Evolutionary conservation across 1,140 invertebrate genomes (phyloP).

Genomic region (Solenopsis fugax): DNA sequence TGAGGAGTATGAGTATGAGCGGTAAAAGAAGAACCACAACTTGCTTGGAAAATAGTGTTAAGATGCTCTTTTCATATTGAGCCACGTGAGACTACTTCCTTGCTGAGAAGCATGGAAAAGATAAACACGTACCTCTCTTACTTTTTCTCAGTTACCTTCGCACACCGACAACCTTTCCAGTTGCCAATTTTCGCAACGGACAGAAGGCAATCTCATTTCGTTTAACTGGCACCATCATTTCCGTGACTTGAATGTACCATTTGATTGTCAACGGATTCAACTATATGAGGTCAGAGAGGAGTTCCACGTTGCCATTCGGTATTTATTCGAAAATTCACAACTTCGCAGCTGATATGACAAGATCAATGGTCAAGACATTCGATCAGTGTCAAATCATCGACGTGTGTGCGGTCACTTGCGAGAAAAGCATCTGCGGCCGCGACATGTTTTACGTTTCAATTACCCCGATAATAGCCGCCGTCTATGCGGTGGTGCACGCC

Average conservation of each 20-base stretch:
- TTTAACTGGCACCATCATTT: slow-evolving; percentile 53
- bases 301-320: not conserved
- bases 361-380: not conserved
- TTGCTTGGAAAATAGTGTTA: not conserved
- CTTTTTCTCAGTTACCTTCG: slow-evolving; percentile 39
- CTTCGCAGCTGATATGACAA: not conserved
- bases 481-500: slow-evolving; percentile 5
- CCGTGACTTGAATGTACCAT: slow-evolving; percentile 45
- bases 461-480: slow-evolving; percentile 42
- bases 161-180: slow-evolving; percentile 23
- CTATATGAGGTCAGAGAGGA: slow-evolving; percentile 11
- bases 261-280: slow-evolving; percentile 5
- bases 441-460: slow-evolving; percentile 54
- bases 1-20: not conserved
- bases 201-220: slow-evolving; percentile 52
- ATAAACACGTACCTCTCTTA: slow-evolving; percentile 13
- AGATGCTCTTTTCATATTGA: not conserved
- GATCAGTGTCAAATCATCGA: slow-evolving; percentile 14
- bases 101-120: not conserved
- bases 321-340: slow-evolving; percentile 19
- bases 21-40: not conserved
- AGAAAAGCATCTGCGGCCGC: slow-evolving; percentile 5
- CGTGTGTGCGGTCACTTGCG: not conserved
- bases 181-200: slow-evolving; percentile 38
- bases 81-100: not conserved